phyloP scores from a whole-genome alignment of 2,888 invertebrate genomes.

The Dryadula phaetusa region DNA sequence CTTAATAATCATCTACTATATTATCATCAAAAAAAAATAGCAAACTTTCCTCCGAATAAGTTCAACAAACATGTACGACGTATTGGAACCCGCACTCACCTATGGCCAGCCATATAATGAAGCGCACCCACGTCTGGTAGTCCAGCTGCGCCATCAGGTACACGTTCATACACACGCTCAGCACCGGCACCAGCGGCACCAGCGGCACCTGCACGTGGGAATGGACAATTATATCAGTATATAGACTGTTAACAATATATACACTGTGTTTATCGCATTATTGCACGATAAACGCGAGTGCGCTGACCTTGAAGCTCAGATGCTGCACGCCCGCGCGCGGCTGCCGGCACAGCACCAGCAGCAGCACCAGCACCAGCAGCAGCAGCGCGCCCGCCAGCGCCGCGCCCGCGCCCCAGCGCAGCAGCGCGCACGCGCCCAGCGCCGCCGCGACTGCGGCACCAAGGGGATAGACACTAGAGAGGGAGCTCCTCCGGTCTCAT shows the following conservation, averaged over 20 bases:
- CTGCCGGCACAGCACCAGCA: constrained; percentile 87
- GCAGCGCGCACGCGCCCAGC: constrained; percentile 78
- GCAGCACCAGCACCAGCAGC: constrained; percentile 71
- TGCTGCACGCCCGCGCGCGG: constrained; percentile 83
- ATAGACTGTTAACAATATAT: no score
- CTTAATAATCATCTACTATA: no score
- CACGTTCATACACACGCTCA: constrained; percentile 94
- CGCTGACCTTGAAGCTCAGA: constrained; percentile 88
- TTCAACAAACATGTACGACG: constrained; percentile 49
- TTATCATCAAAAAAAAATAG: no score
- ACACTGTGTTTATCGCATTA: no score
- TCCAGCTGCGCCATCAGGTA: constrained; percentile 96
- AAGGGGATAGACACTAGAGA: no score
- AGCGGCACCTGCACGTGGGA: constrained; percentile 95
- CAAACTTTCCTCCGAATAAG: no score
- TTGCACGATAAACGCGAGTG: no score
- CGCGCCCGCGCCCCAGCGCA: constrained; percentile 64
- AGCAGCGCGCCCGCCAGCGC: constrained; percentile 74
- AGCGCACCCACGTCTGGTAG: constrained; percentile 93
- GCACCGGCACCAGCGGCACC: constrained; percentile 92
- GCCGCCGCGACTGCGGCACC: constrained; percentile 81
- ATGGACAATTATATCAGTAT: no score
- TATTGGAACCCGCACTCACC: constrained; percentile 79
- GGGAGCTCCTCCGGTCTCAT: no score
- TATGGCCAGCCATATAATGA: constrained; percentile 92